Base-by-base conservation (phyloP, 2,888 invertebrate species). In the Glyphotaelius pellucidus region DNA sequence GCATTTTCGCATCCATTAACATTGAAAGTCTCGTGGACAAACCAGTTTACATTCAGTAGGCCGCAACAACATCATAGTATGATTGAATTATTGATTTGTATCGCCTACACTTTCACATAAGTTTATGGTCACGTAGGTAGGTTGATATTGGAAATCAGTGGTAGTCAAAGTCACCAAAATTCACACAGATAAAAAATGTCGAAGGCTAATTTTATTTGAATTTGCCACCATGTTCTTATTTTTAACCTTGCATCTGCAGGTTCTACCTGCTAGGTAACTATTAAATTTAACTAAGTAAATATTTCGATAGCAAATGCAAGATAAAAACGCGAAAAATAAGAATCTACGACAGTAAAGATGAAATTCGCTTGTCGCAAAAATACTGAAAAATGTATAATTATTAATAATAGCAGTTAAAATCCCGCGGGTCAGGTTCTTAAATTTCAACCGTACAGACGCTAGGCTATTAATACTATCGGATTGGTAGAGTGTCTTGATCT, bases 41-140 rank as follows among this genome's bases (percentile, higher is more conserved):
- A 67, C 25, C 67, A 9, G 67, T n/a, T 67, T 67, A 67, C 9
- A 67, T 83, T 83, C 81, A 15, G 32, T 83, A 15, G 32, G 14
- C 32, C 32, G 81, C 35, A 5, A 83, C 15, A 85, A 85, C 19
- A 52, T 52, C 5, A 25, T 67, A 67, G 7, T 3, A 19, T 3
- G 52, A 67, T 67, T 67, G 25, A 67, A 67, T 67, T 67, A n/a
- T 67, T 4, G 67, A 67, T 67, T 67, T 67, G 25, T 0, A n/a
- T 67, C 9, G 67, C n/a, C 67, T 67, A 67, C 47, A 67, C 86
- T 86, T 86, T 86, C 67, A 67, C 47, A 47, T 30, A 86, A 86
- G 86, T 86, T 86, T 86, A 86, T 86, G 86, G 47, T 86, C 86
- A 86, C 30, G 42, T 25, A 47, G 25, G 25, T 25, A 30, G 67